These are phyloP conservation scores for Chloroceryle amazona DNA, from an alignment of 2,797 vertebrate genomes.

Conservation along the genomic window DNA sequence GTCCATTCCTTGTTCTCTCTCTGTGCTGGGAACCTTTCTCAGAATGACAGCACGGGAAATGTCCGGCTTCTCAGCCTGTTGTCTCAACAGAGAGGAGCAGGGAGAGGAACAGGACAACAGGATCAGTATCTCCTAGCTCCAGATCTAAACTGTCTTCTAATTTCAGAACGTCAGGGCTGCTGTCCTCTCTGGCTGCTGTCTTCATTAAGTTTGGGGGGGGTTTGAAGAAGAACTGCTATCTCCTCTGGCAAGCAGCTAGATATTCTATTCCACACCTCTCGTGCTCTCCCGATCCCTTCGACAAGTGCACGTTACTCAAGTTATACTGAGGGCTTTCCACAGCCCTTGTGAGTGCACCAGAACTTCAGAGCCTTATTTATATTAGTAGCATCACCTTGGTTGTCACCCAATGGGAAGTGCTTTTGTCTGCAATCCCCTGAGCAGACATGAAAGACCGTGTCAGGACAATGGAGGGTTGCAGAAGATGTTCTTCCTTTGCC, in stretches of 20 bases:
- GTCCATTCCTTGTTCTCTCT: neutral
- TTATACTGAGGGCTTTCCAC: neutral
- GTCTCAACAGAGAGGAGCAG: neutral
- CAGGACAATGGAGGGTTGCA: conserved; percentile 13
- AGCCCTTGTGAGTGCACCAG: neutral
- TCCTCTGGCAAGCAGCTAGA: neutral
- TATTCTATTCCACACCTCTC: neutral
- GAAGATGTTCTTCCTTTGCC: conserved; percentile 21
- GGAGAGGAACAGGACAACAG: neutral
- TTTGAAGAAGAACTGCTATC: neutral
- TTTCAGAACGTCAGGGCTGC: neutral
- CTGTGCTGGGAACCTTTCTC: neutral
- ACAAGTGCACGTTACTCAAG: neutral
- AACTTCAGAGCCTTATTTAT: neutral
- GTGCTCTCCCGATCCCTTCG: neutral
- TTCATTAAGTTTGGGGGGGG: neutral
- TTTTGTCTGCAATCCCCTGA: neutral
- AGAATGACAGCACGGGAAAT: neutral
- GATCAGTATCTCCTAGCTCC: neutral
- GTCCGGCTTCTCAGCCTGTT: neutral
- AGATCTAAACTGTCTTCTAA: neutral
- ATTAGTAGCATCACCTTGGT: neutral
- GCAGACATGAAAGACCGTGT: neutral
- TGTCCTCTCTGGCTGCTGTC: neutral
- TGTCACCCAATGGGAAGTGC: neutral